A percentile compares a stretch with the other conserved stretches of the same genome.
Evolutionary conservation across 2,797 vertebrate genomes (phyloP).

Genomic region (Cottoperca gobio): DNA sequence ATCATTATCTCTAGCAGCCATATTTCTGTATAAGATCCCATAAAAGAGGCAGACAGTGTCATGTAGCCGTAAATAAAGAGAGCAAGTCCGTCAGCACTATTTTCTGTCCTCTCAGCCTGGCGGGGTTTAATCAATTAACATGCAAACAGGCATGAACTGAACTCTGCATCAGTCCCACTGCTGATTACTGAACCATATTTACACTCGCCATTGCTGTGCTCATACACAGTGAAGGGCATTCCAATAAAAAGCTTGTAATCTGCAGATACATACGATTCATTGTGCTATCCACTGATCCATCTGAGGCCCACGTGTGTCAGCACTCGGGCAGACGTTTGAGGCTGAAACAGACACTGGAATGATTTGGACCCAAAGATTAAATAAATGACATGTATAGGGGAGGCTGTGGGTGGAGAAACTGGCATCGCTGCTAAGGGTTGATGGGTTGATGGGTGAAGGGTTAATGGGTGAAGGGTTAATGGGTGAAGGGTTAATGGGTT

Average conservation of each 20-base stretch:
- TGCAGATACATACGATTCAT: not conserved
- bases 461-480: too few species aligned
- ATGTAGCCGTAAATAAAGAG: conserved; percentile 51
- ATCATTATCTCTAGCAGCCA: not conserved
- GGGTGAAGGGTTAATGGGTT: too few species aligned
- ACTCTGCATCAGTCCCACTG: conserved; percentile 30
- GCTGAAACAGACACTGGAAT: not conserved
- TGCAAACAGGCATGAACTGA: conserved; percentile 55
- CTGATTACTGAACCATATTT: conserved; percentile 39
- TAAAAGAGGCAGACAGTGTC: conserved; percentile 6
- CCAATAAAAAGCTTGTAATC: conserved; percentile 1
- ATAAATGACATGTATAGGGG: not conserved
- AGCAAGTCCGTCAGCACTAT: conserved; percentile 41
- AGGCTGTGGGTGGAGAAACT: not conserved
- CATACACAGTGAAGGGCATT: conserved; percentile 16
- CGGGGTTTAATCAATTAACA: conserved; percentile 50
- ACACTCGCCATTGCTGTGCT: conserved; percentile 23
- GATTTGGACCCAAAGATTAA: not conserved
- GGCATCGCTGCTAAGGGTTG: too few species aligned
- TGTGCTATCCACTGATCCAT: too few species aligned
- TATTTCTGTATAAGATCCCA: not conserved
- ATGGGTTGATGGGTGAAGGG: too few species aligned
- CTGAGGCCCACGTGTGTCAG: too few species aligned
- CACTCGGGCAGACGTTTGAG: not conserved
- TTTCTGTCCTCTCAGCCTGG: conserved; percentile 40